Evolutionary conservation across 1,140 invertebrate genomes (phyloP), one percentile per base, ranked within the genome.

Genomic region (Argopecten irradians): DNA sequence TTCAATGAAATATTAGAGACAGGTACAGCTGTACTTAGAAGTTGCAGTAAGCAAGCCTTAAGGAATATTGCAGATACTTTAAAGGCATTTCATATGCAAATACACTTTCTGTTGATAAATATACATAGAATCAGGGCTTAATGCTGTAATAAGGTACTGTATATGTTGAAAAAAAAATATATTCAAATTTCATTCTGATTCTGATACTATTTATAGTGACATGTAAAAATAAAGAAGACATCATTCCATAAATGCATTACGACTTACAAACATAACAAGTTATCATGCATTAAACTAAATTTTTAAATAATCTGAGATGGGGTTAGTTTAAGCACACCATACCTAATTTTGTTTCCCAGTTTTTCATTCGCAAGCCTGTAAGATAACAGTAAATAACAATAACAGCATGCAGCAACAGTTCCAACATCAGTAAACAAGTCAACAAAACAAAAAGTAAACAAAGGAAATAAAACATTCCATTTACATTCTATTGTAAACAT

Each of bases 281-380:
- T 46, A 46, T 19, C 14, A 46, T n/a, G n/a, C n/a, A n/a, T n/a
- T n/a, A n/a, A n/a, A n/a, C n/a, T n/a, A n/a, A n/a, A n/a, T n/a
- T n/a, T n/a, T n/a, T n/a, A n/a, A 39, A 8, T 13, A 39, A 39
- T 71, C n/a, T 28, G 55, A 7, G 28, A 3, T n/a, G n/a, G 55
- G 55, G 55, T 28, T 1, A 71, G 22, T n/a, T 39, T 39, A 8
- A 39, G 11, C 13, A 85, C 16, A 71, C 41, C 43, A 91, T 91
- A 93, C 93, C 93, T 93, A 86, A 95, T 94, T 90, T 95, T 95
- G 90, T 93, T 94, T n/a, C 94, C 94, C 34, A 95, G 92, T 89
- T 95, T 95, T 88, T 95, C 95, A 93, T 95, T 95, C 34, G 95
- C 94, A 92, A 92, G 91, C 89, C 94, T 95, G 93, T 87, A 89